Percentiles rank a stretch among this genome's conserved stretches.
phyloP scores from a whole-genome alignment of 1,140 invertebrate species.

The Mya arenaria region DNA sequence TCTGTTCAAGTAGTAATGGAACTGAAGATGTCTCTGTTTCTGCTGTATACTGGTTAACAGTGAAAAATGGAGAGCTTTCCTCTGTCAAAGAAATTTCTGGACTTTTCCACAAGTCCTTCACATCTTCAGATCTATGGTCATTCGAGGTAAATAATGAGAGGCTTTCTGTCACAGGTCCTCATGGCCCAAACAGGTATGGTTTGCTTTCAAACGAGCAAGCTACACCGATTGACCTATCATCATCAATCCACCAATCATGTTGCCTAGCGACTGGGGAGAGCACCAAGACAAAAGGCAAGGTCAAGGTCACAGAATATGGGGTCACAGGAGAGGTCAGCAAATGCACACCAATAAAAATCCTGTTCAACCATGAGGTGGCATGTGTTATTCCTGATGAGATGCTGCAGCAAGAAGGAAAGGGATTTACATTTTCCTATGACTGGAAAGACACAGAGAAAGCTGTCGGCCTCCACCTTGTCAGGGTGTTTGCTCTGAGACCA shows the following conservation, averaged over 20 bases:
- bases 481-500: constrained; percentile 60
- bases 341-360: constrained; percentile 49
- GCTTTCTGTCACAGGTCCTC: constrained; percentile 58
- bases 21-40: constrained; percentile 62
- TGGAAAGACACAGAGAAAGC: constrained; percentile 57
- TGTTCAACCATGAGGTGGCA: constrained; percentile 56
- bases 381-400: constrained; percentile 16
- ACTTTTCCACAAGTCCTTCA: constrained; percentile 42
- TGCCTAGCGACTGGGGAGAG: constrained; percentile 60
- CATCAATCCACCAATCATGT: constrained; percentile 17
- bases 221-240: neutral
- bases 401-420: constrained; percentile 35
- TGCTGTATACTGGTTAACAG: constrained; percentile 54
- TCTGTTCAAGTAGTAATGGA: constrained; percentile 69
- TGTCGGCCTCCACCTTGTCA: constrained; percentile 56
- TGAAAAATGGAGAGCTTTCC: constrained; percentile 5
- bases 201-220: constrained; percentile 58
- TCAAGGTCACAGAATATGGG: constrained; percentile 39
- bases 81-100: constrained; percentile 35
- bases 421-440: constrained; percentile 53
- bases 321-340: constrained; percentile 59
- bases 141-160: constrained; percentile 53
- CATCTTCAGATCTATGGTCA: constrained; percentile 58
- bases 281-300: constrained; percentile 44
- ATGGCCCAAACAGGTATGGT: constrained; percentile 65